Evolutionary conservation across 2,888 invertebrate species (phyloP).

Genomic region (Mythimna vitellina): DNA sequence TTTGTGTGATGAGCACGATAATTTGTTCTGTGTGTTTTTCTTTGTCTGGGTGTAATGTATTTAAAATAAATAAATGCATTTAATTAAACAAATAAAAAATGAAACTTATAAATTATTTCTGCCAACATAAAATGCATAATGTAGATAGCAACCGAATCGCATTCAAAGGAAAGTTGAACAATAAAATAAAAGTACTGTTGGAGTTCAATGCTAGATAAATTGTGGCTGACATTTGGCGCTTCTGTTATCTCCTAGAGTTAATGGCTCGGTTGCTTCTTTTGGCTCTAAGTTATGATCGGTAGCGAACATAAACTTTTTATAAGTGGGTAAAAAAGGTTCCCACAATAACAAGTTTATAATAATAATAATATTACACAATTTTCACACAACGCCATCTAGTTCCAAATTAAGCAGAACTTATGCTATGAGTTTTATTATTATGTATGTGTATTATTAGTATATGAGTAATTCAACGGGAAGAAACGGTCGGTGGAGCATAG

Average conservation of each 20-base stretch:
- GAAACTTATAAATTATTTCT: conserved; percentile 3
- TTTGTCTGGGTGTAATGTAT: no score
- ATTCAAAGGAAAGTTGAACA: conserved; percentile 47
- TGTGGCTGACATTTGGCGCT: conserved; percentile 58
- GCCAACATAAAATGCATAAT: conserved; percentile 8
- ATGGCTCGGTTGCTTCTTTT: conserved; percentile 38
- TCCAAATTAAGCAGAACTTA: no score
- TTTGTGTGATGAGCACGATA: no score
- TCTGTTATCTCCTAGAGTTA: conserved; percentile 59
- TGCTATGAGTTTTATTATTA: no score
- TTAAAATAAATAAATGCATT: not conserved
- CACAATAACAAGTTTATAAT: no score
- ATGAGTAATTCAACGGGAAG: no score
- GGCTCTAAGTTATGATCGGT: conserved; percentile 15
- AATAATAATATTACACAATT: no score
- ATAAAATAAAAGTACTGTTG: conserved; percentile 57
- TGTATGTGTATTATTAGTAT: no score
- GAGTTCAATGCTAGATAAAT: conserved; percentile 59
- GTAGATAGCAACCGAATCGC: conserved; percentile 11
- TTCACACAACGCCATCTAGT: no score
- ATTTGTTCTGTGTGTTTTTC: no score
- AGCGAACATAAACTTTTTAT: conserved; percentile 11
- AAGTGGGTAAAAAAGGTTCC: no score
- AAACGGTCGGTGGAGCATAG: no score
- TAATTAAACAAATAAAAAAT: not conserved